Percentiles rank a stretch among this genome's conserved stretches.
Evolutionary conservation across 1,140 invertebrate species (phyloP).

Genomic region (Protaetia brevitarsis): DNA sequence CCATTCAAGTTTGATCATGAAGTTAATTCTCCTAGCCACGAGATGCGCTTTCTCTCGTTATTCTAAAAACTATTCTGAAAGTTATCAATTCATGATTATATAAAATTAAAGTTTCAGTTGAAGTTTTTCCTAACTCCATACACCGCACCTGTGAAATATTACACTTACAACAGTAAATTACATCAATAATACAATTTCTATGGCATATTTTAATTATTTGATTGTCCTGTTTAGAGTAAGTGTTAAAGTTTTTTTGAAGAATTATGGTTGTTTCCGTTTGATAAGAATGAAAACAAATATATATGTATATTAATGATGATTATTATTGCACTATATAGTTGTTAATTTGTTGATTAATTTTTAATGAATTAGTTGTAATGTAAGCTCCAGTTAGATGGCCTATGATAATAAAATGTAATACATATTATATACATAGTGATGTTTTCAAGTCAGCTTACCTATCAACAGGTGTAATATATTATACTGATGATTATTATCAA

Average conservation of each 20-base stretch:
- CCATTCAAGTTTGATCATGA: too few relatives aligned
- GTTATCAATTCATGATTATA: too few relatives aligned
- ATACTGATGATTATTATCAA: conserved; percentile 12
- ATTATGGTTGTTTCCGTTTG: conserved; percentile 24
- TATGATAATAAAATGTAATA: conserved; percentile 33
- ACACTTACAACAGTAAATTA: not conserved
- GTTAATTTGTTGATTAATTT: conserved; percentile 19
- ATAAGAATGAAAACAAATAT: conserved; percentile 27
- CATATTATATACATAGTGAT: conserved; percentile 31
- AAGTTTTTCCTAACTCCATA: too few relatives aligned
- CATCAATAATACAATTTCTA: not conserved
- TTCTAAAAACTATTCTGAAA: too few relatives aligned
- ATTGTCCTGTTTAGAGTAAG: conserved; percentile 5
- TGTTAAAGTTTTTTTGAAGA: conserved; percentile 6
- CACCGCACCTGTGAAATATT: not conserved
- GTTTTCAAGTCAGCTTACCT: conserved; percentile 15
- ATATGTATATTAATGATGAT: conserved; percentile 29
- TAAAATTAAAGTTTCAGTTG: too few relatives aligned
- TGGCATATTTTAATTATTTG: conserved; percentile 1
- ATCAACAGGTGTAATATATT: conserved; percentile 5
- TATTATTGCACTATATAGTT: conserved; percentile 16
- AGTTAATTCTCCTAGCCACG: too few relatives aligned
- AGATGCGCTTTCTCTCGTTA: too few relatives aligned
- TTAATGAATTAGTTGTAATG: conserved; percentile 14
- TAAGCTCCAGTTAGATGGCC: conserved; percentile 30